A percentile compares a stretch with the other conserved stretches of the same genome.
phyloP scores from a whole-genome alignment of 2,888 invertebrate species.

The Eilema depressum region DNA sequence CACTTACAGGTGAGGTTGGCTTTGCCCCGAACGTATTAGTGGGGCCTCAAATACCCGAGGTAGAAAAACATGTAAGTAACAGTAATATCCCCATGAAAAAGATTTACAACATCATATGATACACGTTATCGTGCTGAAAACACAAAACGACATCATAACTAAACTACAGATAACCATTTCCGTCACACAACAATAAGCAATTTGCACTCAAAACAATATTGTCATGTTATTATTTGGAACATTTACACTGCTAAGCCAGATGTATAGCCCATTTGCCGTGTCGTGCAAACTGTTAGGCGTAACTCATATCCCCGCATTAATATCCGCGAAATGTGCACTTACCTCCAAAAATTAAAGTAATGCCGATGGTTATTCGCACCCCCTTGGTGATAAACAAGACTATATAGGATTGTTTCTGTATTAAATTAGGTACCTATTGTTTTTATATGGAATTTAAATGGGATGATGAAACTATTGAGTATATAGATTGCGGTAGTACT shows the following conservation, averaged over 20 bases:
- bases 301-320: slow-evolving; percentile 79
- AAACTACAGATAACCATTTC: slow-evolving; percentile 25
- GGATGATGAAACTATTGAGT: too few species aligned
- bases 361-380: slow-evolving; percentile 49
- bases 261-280: slow-evolving; percentile 80
- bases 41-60: neutral
- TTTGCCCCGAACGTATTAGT: too few species aligned
- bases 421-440: neutral
- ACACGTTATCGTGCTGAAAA: neutral
- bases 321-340: slow-evolving; percentile 71
- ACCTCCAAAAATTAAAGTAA: slow-evolving; percentile 68
- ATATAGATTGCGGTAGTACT: too few species aligned
- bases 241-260: slow-evolving; percentile 83
- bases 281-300: slow-evolving; percentile 74
- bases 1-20: too few species aligned
- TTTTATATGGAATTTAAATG: too few species aligned
- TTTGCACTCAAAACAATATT: slow-evolving; percentile 65
- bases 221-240: slow-evolving; percentile 81
- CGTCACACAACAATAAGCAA: slow-evolving; percentile 37
- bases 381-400: slow-evolving; percentile 13
- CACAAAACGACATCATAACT: slow-evolving; percentile 19
- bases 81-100: neutral
- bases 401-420: slow-evolving; percentile 8
- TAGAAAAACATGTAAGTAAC: neutral
- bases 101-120: neutral